Conservation (phyloP, 2,888 invertebrate species). For the Ophioninae sp. region DNA sequence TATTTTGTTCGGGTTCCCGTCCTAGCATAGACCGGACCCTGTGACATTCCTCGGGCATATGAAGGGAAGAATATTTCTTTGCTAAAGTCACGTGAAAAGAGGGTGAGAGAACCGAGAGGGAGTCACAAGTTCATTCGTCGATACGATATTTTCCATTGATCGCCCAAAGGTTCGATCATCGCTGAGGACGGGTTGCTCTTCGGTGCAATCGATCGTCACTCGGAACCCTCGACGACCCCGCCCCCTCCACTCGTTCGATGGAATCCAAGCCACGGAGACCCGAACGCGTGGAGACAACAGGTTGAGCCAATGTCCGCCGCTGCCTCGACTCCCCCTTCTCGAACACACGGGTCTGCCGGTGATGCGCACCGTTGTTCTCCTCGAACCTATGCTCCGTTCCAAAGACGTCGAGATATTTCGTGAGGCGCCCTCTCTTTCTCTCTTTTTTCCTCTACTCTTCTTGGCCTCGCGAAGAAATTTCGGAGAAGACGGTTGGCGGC, state of each 20-base stretch:
- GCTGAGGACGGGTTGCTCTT: slow-evolving; percentile 44
- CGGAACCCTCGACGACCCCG: slow-evolving; percentile 53
- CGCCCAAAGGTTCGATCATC: slow-evolving; percentile 32
- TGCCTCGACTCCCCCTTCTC: slow-evolving; percentile 56
- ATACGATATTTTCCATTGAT: slow-evolving; percentile 13
- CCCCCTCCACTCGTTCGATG: slow-evolving; percentile 71
- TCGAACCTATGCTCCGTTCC: slow-evolving; percentile 78
- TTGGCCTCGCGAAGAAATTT: too few species aligned
- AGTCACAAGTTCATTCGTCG: too few species aligned
- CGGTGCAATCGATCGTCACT: slow-evolving; percentile 59
- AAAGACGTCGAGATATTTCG: slow-evolving; percentile 78
- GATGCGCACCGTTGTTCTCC: slow-evolving; percentile 33
- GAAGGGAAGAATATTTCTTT: too few species aligned
- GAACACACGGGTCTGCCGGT: neutral
- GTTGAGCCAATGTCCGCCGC: slow-evolving; percentile 77
- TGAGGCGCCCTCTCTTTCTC: neutral
- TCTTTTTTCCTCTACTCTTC: too few species aligned
- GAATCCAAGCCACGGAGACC: slow-evolving; percentile 78
- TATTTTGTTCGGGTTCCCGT: too few species aligned
- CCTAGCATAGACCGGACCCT: too few species aligned
- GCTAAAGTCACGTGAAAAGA: too few species aligned
- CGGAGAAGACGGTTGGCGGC: too few species aligned
- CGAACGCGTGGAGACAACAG: slow-evolving; percentile 77
- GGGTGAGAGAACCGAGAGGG: neutral
- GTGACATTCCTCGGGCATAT: too few species aligned